phyloP scores from a whole-genome alignment of 2,797 vertebrate species.

The Dipus sagitta region DNA sequence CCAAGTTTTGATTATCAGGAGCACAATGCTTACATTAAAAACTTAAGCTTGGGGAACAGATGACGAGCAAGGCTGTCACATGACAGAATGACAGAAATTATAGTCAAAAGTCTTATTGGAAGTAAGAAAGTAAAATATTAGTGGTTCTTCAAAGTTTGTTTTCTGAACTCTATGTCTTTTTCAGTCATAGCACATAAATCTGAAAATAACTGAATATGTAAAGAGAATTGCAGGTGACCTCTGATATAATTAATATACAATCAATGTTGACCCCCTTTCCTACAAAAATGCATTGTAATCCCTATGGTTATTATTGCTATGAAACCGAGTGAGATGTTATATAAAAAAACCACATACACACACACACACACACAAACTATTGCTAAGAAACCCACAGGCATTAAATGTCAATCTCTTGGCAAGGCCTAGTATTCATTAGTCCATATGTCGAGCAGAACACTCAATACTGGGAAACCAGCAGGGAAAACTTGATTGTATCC shows the following conservation, averaged over 20 bases:
- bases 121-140: slow-evolving; percentile 61
- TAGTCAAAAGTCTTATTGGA: background rate
- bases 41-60: background rate
- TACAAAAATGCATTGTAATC: slow-evolving; percentile 60
- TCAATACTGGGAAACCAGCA: slow-evolving; percentile 47
- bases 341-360: too few relatives aligned
- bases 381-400: slow-evolving; percentile 41
- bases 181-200: slow-evolving; percentile 42
- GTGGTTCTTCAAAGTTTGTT: slow-evolving; percentile 19
- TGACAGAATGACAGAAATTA: slow-evolving; percentile 18
- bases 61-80: slow-evolving; percentile 7
- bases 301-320: slow-evolving; percentile 45
- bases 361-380: too few relatives aligned
- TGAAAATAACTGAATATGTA: slow-evolving; percentile 57
- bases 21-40: background rate
- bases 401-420: slow-evolving; percentile 67
- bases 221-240: slow-evolving; percentile 47
- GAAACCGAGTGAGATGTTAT: too few relatives aligned
- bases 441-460: slow-evolving; percentile 56
- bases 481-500: slow-evolving; percentile 57
- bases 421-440: slow-evolving; percentile 59
- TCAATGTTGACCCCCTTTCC: slow-evolving; percentile 16
- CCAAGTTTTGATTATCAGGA: background rate
- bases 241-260: slow-evolving; percentile 54
- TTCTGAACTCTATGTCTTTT: slow-evolving; percentile 43